Conservation (phyloP, 2,113 vertebrate species). For the Hystrix brachyura region DNA sequence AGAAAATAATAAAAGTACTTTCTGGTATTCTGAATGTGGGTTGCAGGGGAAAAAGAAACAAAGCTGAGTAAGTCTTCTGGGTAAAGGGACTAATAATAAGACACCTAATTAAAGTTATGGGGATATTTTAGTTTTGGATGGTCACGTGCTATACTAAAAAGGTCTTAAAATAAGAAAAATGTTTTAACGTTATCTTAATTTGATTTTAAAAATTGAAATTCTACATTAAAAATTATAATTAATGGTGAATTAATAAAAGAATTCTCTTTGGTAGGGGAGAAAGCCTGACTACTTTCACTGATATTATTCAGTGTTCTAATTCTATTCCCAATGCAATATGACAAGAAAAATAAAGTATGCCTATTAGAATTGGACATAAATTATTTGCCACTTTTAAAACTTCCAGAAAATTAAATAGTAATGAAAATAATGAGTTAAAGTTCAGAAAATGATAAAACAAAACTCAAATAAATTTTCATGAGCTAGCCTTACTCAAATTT, state of each 20-base stretch:
- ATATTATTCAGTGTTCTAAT: neutral
- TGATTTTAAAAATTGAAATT: conserved; percentile 7
- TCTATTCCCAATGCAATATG: conserved; percentile 54
- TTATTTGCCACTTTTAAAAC: neutral
- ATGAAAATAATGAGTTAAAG: neutral
- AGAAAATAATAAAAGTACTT: neutral
- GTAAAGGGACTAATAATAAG: neutral
- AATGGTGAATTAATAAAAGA: conserved; percentile 42
- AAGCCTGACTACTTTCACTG: neutral
- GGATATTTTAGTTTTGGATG: neutral
- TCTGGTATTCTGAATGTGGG: conserved; percentile 22
- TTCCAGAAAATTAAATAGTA: conserved; percentile 28
- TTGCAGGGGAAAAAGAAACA: neutral
- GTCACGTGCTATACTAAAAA: neutral
- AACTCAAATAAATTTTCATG: neutral
- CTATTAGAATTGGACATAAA: neutral
- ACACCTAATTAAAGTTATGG: neutral
- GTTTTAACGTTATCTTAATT: conserved; percentile 17
- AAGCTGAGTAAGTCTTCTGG: neutral
- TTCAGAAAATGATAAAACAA: conserved; percentile 10
- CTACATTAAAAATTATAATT: conserved; percentile 19
- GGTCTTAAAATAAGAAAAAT: neutral
- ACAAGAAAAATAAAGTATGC: conserved; percentile 48
- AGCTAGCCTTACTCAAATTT: neutral
- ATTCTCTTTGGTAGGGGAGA: neutral